Evolutionary conservation across 2,113 vertebrate species (phyloP).

Genomic region (Rhinogobius similis): DNA sequence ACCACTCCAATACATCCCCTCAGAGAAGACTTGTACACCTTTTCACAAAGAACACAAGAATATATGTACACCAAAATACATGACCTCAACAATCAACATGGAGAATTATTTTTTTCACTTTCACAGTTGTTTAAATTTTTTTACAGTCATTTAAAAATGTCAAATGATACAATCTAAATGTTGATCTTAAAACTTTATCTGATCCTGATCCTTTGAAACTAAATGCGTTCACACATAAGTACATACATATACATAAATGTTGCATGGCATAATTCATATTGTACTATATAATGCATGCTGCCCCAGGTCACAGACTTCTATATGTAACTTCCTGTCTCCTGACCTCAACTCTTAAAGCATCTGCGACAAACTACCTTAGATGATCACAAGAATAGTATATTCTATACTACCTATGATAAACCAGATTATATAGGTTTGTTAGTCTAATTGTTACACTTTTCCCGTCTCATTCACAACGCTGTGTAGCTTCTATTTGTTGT

Average conservation of each 20-base stretch:
- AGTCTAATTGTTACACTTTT: slow-evolving; percentile 14
- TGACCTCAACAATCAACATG: not conserved
- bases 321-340: not conserved
- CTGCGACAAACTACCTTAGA: not conserved
- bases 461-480: slow-evolving; percentile 27
- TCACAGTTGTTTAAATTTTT: not conserved
- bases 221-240: slow-evolving; percentile 7
- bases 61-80: not conserved
- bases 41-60: not conserved
- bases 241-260: slow-evolving; percentile 48
- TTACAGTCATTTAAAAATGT: not conserved
- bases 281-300: slow-evolving; percentile 65
- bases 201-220: not conserved
- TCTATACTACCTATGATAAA: not conserved
- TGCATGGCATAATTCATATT: slow-evolving; percentile 49
- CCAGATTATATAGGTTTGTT: not conserved
- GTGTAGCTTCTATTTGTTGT: slow-evolving; percentile 37
- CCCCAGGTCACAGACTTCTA: slow-evolving; percentile 44
- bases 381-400: not conserved
- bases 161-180: not conserved
- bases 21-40: slow-evolving; percentile 86
- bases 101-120: not conserved
- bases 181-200: not conserved
- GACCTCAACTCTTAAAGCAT: slow-evolving; percentile 1
- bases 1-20: slow-evolving; percentile 88